Percentiles rank a stretch among this genome's conserved stretches.
Evolutionary conservation across 2,797 vertebrate genomes (phyloP).

Genomic region (Enteromius afrohamiltoni): DNA sequence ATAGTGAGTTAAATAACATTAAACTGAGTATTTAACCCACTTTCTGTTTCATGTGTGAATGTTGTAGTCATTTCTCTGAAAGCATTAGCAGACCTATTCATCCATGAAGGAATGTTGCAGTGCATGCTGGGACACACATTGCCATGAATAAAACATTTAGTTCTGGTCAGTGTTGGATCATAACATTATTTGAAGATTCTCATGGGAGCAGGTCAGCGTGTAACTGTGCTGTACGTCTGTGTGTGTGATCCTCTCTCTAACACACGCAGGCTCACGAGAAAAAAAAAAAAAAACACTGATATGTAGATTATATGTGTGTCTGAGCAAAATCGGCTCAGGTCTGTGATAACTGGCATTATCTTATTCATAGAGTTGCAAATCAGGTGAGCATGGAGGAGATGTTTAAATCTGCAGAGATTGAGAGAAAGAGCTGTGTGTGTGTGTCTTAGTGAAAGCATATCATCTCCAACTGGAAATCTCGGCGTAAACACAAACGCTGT

Average conservation of each 20-base stretch:
- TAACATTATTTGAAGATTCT: not conserved
- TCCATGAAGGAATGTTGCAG: not conserved
- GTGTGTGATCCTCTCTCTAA: not conserved
- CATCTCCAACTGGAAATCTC: conserved; percentile 30
- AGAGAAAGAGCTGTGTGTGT: conserved; percentile 12
- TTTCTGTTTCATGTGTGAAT: not conserved
- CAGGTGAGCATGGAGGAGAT: conserved; percentile 15
- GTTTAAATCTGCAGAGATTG: conserved; percentile 17
- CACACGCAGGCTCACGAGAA: not conserved
- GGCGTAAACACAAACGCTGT: not conserved
- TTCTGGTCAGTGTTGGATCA: not conserved
- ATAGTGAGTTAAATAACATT: too few species aligned
- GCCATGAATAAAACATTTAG: conserved; percentile 16
- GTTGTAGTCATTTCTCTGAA: not conserved
- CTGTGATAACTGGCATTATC: conserved; percentile 38
- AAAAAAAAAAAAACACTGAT: not conserved
- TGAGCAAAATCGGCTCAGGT: not conserved
- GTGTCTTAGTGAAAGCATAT: conserved; percentile 23
- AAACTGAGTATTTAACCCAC: not conserved
- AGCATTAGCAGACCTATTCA: not conserved
- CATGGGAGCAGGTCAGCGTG: not conserved
- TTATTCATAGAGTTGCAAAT: conserved; percentile 56
- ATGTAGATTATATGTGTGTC: conserved; percentile 41
- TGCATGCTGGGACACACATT: conserved; percentile 35
- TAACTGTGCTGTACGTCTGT: not conserved